phyloP scores from a whole-genome alignment of 1,140 invertebrate species.

The Drosophila triauraria region DNA sequence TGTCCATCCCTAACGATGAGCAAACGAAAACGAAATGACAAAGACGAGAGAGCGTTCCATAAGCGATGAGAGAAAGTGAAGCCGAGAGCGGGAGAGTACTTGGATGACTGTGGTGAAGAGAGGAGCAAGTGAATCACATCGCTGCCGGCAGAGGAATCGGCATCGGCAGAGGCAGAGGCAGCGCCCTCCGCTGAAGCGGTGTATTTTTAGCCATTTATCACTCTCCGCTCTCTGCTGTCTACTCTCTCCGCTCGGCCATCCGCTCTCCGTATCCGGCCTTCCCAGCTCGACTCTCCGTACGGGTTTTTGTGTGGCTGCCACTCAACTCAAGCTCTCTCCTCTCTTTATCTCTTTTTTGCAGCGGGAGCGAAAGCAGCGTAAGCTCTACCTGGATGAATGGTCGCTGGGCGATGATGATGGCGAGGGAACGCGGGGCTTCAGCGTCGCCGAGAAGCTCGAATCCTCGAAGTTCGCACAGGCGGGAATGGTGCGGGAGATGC shows the following conservation, averaged over 20 bases:
- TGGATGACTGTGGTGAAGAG: slow-evolving; percentile 43
- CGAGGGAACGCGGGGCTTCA: slow-evolving; percentile 94
- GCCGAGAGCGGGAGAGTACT: slow-evolving; percentile 6
- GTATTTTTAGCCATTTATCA: slow-evolving; percentile 68
- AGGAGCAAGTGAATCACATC: slow-evolving; percentile 57
- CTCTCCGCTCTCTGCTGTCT: slow-evolving; percentile 1
- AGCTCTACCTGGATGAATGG: slow-evolving; percentile 97
- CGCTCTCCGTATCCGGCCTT: slow-evolving; percentile 19
- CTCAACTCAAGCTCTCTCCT: slow-evolving; percentile 7
- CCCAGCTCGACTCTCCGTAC: slow-evolving; percentile 42
- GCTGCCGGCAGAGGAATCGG: slow-evolving; percentile 18
- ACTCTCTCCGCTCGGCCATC: slow-evolving; percentile 7
- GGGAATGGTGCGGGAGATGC: slow-evolving; percentile 94
- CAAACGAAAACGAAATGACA: slow-evolving; percentile 73
- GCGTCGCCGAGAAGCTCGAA: slow-evolving; percentile 96
- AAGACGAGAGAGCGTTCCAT: slow-evolving; percentile 17
- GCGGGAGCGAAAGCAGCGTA: slow-evolving; percentile 95
- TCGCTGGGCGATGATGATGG: slow-evolving; percentile 95
- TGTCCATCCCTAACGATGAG: slow-evolving; percentile 20
- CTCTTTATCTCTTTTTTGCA: slow-evolving; percentile 80
- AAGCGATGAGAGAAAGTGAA: slow-evolving; percentile 23
- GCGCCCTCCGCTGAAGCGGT: slow-evolving; percentile 50
- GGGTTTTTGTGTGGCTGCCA: slow-evolving; percentile 23
- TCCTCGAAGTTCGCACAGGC: slow-evolving; percentile 91
- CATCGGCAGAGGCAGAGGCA: slow-evolving; percentile 18